Evolutionary conservation across 53 echinoderm and acorn worm genomes (phyloP).

Genomic region (Henricia sp.): DNA sequence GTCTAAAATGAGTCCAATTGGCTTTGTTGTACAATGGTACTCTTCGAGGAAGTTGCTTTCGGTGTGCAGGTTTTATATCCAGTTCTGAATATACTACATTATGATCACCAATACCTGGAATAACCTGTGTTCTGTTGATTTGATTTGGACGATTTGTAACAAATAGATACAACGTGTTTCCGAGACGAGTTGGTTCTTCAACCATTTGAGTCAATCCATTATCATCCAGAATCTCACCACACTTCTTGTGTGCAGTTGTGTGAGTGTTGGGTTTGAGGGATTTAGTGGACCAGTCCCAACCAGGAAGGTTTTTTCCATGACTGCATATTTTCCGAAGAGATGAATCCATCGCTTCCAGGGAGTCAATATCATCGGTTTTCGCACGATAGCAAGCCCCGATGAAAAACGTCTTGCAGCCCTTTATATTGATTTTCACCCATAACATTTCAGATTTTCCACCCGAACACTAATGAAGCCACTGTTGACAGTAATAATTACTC

Average conservation of each 20-base stretch:
- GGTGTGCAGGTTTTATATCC: constrained; percentile 45
- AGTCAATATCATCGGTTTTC: constrained; percentile 12
- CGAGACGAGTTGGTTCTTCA: constrained; percentile 43
- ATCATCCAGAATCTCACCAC: constrained; percentile 41
- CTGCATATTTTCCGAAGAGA: constrained; percentile 20
- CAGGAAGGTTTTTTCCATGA: constrained; percentile 22
- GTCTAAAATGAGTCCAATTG: constrained; percentile 8
- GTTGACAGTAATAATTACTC: constrained; percentile 16
- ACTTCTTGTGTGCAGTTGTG: constrained; percentile 26
- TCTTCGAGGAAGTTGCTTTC: constrained; percentile 34
- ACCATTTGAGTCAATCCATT: constrained; percentile 49
- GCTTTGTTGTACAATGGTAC: constrained; percentile 41
- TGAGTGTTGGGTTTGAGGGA: constrained; percentile 18
- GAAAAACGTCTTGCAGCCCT: constrained; percentile 15
- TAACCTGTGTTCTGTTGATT: constrained; percentile 40
- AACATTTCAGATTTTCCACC: constrained; percentile 25
- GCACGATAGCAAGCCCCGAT: constrained; percentile 29
- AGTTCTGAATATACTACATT: constrained; percentile 28
- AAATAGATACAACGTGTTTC: constrained; percentile 19
- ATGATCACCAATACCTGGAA: constrained; percentile 43
- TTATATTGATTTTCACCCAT: constrained; percentile 45
- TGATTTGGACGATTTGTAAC: constrained; percentile 40
- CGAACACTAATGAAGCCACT: constrained; percentile 22
- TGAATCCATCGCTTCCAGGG: constrained; percentile 21
- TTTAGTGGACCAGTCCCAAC: constrained; percentile 43